Percentiles rank a stretch among this genome's conserved stretches.
These are phyloP conservation scores for Temnothorax ravouxi DNA, from an alignment of 2,888 invertebrate genomes.

Conservation along the genomic window DNA sequence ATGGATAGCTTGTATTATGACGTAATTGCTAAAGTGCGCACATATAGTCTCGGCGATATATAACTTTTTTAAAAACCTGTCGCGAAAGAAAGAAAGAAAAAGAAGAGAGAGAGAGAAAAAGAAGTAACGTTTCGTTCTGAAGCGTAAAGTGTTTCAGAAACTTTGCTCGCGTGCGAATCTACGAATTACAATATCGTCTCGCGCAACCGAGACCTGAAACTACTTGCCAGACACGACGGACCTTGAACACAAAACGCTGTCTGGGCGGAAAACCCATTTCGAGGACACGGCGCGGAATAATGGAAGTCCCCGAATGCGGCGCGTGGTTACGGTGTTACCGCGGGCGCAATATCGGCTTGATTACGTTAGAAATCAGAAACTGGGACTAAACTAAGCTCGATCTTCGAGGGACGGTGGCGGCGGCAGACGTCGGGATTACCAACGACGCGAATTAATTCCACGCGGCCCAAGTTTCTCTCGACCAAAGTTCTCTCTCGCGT, in stretches of 20 bases:
- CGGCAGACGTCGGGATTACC: constrained; percentile 33
- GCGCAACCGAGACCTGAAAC: not conserved
- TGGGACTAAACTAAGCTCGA: constrained; percentile 52
- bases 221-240: constrained; percentile 20
- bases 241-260: constrained; percentile 41
- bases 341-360: constrained; percentile 58
- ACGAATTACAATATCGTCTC: constrained; percentile 1
- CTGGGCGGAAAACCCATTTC: constrained; percentile 42
- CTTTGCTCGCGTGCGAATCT: constrained; percentile 3
- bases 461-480: constrained; percentile 22
- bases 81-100: not conserved
- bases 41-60: not conserved
- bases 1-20: not conserved
- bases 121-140: not conserved
- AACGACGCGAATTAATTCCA: constrained; percentile 49
- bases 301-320: constrained; percentile 47
- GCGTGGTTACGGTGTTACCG: constrained; percentile 7
- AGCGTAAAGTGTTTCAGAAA: not conserved
- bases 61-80: not conserved
- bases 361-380: constrained; percentile 64
- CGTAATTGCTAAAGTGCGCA: constrained; percentile 9
- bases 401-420: constrained; percentile 33
- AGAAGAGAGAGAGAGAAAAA: not conserved
- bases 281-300: constrained; percentile 34
- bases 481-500: constrained; percentile 32